Evolutionary conservation across 1,140 invertebrate genomes (phyloP).

Genomic region (Idris sp.): DNA sequence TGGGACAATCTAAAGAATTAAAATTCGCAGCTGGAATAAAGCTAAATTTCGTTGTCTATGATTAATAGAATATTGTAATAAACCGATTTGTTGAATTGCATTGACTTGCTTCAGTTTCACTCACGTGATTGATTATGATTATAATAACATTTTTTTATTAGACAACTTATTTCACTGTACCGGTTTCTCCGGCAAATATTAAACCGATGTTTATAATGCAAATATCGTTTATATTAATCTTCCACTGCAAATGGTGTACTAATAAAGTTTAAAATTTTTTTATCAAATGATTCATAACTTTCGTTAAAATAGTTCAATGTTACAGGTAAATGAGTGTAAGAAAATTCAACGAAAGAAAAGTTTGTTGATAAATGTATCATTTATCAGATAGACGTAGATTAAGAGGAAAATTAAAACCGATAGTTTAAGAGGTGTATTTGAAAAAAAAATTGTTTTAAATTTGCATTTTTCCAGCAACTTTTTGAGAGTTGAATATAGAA

Average conservation of each 20-base stretch:
- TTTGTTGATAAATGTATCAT: too few relatives aligned
- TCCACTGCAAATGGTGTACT: constrained; percentile 8
- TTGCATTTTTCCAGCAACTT: too few relatives aligned
- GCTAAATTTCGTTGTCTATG: constrained; percentile 24
- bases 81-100: constrained; percentile 43
- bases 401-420: too few relatives aligned
- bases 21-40: constrained; percentile 1
- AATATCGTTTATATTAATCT: constrained; percentile 15
- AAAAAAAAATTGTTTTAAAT: too few relatives aligned
- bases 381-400: too few relatives aligned
- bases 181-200: constrained; percentile 43
- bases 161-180: constrained; percentile 40
- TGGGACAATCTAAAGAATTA: neutral
- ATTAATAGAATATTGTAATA: constrained; percentile 45
- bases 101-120: constrained; percentile 41
- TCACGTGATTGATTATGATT: constrained; percentile 53
- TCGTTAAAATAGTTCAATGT: constrained; percentile 17
- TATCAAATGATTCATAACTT: constrained; percentile 1
- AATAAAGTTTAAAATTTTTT: constrained; percentile 1
- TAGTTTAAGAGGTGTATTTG: too few relatives aligned
- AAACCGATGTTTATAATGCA: constrained; percentile 37
- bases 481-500: too few relatives aligned
- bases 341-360: neutral
- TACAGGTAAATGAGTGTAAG: too few relatives aligned
- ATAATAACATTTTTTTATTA: constrained; percentile 42